Evolutionary conservation across 2,113 vertebrate species (phyloP).

Genomic region (Paramisgurnus dabryanus): DNA sequence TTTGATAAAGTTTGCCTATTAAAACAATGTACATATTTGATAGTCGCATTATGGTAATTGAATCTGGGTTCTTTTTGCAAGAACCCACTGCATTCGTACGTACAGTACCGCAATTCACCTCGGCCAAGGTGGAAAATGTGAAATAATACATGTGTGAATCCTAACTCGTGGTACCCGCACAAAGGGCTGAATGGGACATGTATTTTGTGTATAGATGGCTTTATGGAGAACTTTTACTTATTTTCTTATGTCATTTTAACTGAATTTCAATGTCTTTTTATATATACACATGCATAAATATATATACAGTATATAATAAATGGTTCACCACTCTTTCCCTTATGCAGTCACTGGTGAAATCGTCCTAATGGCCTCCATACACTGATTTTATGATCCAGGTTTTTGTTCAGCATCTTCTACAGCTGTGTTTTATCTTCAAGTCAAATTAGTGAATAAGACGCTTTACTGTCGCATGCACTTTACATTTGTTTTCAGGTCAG

Average conservation of each 20-base stretch:
- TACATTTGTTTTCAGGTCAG: slow-evolving; percentile 85
- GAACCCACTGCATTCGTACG: slow-evolving; percentile 12
- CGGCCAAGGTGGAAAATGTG: slow-evolving; percentile 90
- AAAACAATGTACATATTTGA: slow-evolving; percentile 87
- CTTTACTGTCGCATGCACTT: slow-evolving; percentile 99
- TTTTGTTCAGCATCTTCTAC: slow-evolving; percentile 81
- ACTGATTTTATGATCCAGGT: slow-evolving; percentile 53
- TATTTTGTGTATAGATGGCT: slow-evolving; percentile 99
- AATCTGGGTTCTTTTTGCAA: slow-evolving; percentile 44
- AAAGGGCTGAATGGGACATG: slow-evolving; percentile 88
- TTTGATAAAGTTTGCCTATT: slow-evolving; percentile 92
- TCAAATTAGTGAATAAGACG: slow-evolving; percentile 77
- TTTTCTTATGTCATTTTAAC: slow-evolving; percentile 99
- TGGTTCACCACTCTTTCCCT: slow-evolving; percentile 10
- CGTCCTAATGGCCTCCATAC: slow-evolving; percentile 73
- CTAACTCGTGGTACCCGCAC: slow-evolving; percentile 86
- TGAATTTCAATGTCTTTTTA: slow-evolving; percentile 86
- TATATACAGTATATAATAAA: slow-evolving; percentile 18
- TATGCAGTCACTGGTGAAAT: slow-evolving; percentile 64
- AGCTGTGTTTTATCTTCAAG: slow-evolving; percentile 92
- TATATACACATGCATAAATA: slow-evolving; percentile 25
- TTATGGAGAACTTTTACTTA: slow-evolving; percentile 99
- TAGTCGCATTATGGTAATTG: slow-evolving; percentile 55
- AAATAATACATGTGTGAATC: slow-evolving; percentile 84
- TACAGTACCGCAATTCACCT: slow-evolving; percentile 62